Base-by-base conservation (phyloP, 2,797 vertebrate genomes). In the Lutjanus campechanus region DNA sequence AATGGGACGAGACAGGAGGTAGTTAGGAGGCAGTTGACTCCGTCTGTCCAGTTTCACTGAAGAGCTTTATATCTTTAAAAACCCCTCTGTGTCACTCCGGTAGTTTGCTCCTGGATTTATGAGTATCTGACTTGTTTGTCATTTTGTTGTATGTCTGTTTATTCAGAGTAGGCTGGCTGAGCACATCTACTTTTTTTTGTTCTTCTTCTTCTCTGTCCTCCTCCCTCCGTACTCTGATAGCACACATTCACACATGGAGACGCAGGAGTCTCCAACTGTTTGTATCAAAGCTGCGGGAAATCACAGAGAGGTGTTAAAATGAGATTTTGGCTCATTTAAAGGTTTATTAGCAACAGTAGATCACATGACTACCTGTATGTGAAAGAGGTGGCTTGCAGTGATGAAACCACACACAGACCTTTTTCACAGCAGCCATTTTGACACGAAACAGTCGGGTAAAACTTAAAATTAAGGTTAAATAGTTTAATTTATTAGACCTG, bases 51-150 rank as follows among this genome's bases (percentile, higher is more conserved):
- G 29, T 59, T 49, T 54, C 61, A 66, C 50, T 81, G 50, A 72
- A n/a, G 1, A 29, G 60, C 36, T 54, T 72, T 43, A 29, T 47
- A 36, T 81, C 62, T 80, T 64, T 69, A 73, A 76, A 59, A 81
- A 43, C 22, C 56, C 74, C 85, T 76, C 85, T 56, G 53, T 63
- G 63, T 69, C 79, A 51, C 63, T 70, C 73, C 43, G 67, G 16
- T 51, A 55, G 76, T 86, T 89, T 84, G 68, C 76, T 81, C 47
- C 66, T 63, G 77, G 81, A 87, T 88, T 86, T 61, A 22, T 67
- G 69, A 69, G 63, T 70, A 72, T 85, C 84, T 79, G 74, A 66
- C 64, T 83, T 64, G 49, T 85, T 84, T 87, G 76, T 54, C 79
- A 53, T 83, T 77, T 78, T 80, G 73, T 55, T 78, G 69, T 49